Base-by-base conservation (phyloP, 2,113 vertebrate genomes). In the Motacilla tschutschensis region DNA sequence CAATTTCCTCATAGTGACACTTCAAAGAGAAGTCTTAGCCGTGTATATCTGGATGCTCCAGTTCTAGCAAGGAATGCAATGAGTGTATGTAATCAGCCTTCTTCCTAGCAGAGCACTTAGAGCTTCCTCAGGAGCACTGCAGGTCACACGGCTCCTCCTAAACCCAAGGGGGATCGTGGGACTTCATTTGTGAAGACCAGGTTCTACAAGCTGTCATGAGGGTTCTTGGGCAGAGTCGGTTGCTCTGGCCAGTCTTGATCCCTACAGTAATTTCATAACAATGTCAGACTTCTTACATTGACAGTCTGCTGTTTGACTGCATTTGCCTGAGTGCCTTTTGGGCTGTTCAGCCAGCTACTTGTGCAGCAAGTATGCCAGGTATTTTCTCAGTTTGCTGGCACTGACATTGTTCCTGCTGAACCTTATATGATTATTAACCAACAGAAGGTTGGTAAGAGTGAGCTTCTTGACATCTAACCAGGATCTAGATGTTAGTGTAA, bases 1-100 rank as follows among this genome's bases (percentile, higher is more conserved):
- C 31, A 10, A 26, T 83, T 87, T 89, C 85, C 77, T 83, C 73
- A 48, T 13, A 87, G 65, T 36, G 54, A 83, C 62, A 51, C 90
- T 91, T 92, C 90, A 94, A 89, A 94, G 82, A 24, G 20, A 78
- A 41, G 29, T 22, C 43, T 84, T n/a, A 36, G 60, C 48, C 0
- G 0, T 75, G 67, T 79, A 78, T 76, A 63, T 85, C 74, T 91
- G 91, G 90, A 70, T 79, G 66, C 59, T 81, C 83, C 70, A 62
- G 83, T 92, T 89, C 70, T 43, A 72, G 83, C 59, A 85, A 62
- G 60, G 57, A 73, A 40, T 51, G 44, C 14, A 28, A 1, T 1
- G 4, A 29, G 44, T 46, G 6, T 40, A 17, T 73, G 33, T 69
- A 51, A 58, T 74, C 73, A 87, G 41, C 47, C 67, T 65, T 25